Base-by-base conservation (phyloP, 2,888 invertebrate species). In the Euplagia quadripunctaria region DNA sequence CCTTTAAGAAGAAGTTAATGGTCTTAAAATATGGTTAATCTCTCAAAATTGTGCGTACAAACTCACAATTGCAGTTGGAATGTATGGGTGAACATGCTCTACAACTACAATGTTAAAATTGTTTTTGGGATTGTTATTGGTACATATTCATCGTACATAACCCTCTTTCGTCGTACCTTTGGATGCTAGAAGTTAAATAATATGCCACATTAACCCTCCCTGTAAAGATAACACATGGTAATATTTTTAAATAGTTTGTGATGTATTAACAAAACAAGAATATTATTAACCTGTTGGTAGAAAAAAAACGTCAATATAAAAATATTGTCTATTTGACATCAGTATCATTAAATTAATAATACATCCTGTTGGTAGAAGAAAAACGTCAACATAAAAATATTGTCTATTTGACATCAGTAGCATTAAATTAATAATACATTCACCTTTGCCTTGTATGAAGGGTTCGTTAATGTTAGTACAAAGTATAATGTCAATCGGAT, bases 401-500 rank as follows among this genome's bases (percentile, higher is more conserved):
- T 46, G 43, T 46, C n/a, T 12, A 58, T 8, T 20, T 66, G 51
- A 66, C 49, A 31, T 49, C 66, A 16, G 14, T 31, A n/a, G 17
- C 42, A 31, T 31, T 66, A 58, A 52, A 67, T 31, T 31, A 52
- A 17, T 46, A 58, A 68, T 43, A 58, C 51, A 41, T 66, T 46
- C 46, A 61, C 46, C 58, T 46, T 61, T 52, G 58, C 46, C 61
- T 16, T 49, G 49, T 73, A 64, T 71, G 75, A 77, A 78, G 76
- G 80, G 77, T 72, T 77, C 71, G 74, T 49, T 73, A 74, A 76
- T 78, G 72, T 77, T 20, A 12, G 51, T 79, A 67, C 78, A 71
- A 79, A 74, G 77, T 82, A 74, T 82, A 78, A 85, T 79, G 84
- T 88, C 88, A 89, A 89, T 87, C 82, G 77, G 79, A 82, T 88